These are phyloP conservation scores for Apaloderma vittatum DNA, from an alignment of 2,113 vertebrate species.

Conservation along the genomic window DNA sequence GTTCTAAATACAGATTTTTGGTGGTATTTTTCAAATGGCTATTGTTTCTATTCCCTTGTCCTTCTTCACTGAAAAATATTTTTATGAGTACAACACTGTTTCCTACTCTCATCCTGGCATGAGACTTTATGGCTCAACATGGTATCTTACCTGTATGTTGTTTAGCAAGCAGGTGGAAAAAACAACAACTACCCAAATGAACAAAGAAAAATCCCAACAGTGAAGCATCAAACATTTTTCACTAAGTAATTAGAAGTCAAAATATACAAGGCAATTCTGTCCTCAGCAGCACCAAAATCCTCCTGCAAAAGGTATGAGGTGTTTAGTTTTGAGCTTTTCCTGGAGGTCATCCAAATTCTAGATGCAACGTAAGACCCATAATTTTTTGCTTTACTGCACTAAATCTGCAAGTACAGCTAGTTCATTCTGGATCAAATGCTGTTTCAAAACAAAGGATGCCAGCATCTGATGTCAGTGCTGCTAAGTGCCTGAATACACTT, in stretches of 20 bases:
- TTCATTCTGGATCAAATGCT: constrained; percentile 40
- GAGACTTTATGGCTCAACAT: not conserved
- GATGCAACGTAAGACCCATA: not conserved
- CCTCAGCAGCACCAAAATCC: not conserved
- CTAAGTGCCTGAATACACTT: constrained; percentile 62
- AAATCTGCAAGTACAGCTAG: constrained; percentile 42
- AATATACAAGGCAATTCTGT: not conserved
- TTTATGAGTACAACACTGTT: not conserved
- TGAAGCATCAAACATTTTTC: not conserved
- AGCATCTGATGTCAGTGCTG: constrained; percentile 34
- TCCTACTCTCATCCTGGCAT: not conserved
- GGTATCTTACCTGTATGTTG: not conserved
- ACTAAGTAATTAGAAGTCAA: not conserved
- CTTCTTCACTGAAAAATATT: not conserved
- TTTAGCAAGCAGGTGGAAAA: not conserved
- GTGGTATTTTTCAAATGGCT: not conserved
- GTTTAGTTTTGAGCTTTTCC: not conserved
- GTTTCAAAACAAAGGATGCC: constrained; percentile 68
- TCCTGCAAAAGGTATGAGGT: not conserved
- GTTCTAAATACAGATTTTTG: not conserved
- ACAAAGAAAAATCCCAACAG: not conserved
- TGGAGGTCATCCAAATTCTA: constrained; percentile 15
- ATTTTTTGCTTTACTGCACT: constrained; percentile 32
- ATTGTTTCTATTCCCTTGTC: not conserved
- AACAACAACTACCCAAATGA: not conserved